Evolutionary conservation across 1,140 invertebrate species (phyloP).

Genomic region (Tetramorium alpestre): DNA sequence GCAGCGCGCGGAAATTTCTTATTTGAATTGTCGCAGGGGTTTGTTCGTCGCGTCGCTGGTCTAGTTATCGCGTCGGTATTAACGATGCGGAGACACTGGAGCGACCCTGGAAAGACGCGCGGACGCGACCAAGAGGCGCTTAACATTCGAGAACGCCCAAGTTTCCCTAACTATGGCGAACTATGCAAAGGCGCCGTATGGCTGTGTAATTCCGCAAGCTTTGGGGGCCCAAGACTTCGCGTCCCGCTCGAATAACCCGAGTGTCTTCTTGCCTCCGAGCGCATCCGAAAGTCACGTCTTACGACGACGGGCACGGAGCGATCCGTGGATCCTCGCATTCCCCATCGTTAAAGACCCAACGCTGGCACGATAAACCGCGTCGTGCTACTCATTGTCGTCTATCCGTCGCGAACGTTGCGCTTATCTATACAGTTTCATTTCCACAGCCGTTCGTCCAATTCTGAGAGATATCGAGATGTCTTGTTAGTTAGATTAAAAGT

Average conservation of each 20-base stretch:
- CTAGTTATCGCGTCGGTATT: conserved; percentile 24
- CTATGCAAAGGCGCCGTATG: conserved; percentile 70
- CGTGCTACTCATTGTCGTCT: conserved; percentile 34
- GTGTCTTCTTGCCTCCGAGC: conserved; percentile 56
- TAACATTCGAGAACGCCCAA: conserved; percentile 65
- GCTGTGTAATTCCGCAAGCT: conserved; percentile 52
- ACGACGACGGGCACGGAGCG: conserved; percentile 1
- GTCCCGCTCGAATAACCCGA: conserved; percentile 56
- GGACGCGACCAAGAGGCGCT: conserved; percentile 48
- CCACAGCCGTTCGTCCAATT: neutral
- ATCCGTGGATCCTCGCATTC: conserved; percentile 21
- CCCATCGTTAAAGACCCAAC: conserved; percentile 18
- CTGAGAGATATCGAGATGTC: neutral
- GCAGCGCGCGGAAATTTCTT: conserved; percentile 9
- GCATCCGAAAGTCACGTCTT: conserved; percentile 59
- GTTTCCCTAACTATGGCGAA: conserved; percentile 74
- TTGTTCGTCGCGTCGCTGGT: conserved; percentile 34
- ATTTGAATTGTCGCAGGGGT: conserved; percentile 3
- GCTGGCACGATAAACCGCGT: conserved; percentile 21
- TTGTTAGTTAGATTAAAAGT: neutral
- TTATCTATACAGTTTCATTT: conserved; percentile 20
- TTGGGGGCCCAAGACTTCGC: conserved; percentile 53
- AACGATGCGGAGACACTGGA: conserved; percentile 37
- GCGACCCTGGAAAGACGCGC: conserved; percentile 41
- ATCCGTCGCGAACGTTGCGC: neutral